Base-by-base conservation (phyloP, 2,888 invertebrate species). In the Xiphydria camelus region DNA sequence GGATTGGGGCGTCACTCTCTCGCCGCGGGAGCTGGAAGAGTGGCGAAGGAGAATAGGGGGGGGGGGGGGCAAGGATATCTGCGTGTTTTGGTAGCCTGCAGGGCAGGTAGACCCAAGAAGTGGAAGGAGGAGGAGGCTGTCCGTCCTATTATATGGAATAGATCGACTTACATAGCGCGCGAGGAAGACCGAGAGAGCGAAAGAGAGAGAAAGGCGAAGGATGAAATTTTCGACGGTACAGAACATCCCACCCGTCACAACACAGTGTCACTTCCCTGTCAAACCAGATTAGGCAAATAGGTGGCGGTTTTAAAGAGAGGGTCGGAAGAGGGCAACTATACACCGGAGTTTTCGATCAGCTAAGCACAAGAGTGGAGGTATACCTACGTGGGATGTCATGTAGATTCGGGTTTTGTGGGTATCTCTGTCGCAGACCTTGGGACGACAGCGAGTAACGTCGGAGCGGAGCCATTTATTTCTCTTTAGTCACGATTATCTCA, bases 221-320 rank as follows among this genome's bases (percentile, higher is more conserved):
- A 50, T 59, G 57, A 55, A 57, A 60, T 57, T 55, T 53, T 52
- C 51, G 53, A 44, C 41, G 32, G 53, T 44, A 37, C 43, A n/a
- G 48, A 26, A 9, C 51, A 40, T 48, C 44, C 57, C 53, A 52
- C 51, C 55, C 66, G 62, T 64, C 68, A 68, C 65, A 68, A 67
- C 69, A 67, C 50, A 59, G 61, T 66, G 65, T 66, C 64, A 66
- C 61, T 64, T 63, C 50, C 51, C 64, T 65, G 72, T 71, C 71
- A 69, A 64, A 64, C 60, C 59, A 66, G 67, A 71, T 71, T 71
- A 71, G 62, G 62, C 57, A 63, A 63, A 69, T 61, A 41, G 54
- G 47, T 35, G 43, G 45, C 33, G 32, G n/a, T n/a, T 39, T 25
- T 29, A 12, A 29, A 14, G 32, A 26, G 49, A 48, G 57, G 51